These are phyloP conservation scores for Callospermophilus lateralis DNA, from an alignment of 2,113 vertebrate genomes.

Conservation along the genomic window DNA sequence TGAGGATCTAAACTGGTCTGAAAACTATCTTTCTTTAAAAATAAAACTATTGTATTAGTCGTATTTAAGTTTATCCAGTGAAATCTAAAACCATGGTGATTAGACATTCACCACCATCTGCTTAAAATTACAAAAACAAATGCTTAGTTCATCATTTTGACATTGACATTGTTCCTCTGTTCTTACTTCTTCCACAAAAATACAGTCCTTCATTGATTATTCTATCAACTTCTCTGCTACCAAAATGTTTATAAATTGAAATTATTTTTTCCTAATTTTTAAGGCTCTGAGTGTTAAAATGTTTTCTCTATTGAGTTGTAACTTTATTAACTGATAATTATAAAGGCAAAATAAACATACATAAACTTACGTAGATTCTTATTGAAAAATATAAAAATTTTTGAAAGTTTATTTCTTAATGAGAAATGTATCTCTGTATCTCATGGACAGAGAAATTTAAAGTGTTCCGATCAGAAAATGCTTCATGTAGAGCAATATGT, in stretches of 20 bases:
- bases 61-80: not conserved
- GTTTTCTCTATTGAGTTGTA: constrained; percentile 23
- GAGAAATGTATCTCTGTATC: not conserved
- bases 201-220: not conserved
- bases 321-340: constrained; percentile 41
- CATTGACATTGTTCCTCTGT: not conserved
- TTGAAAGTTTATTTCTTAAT: constrained; percentile 7
- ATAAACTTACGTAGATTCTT: not conserved
- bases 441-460: not conserved
- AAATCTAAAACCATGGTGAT: not conserved
- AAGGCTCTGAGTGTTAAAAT: not conserved
- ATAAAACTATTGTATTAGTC: constrained; percentile 27
- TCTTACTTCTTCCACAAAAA: not conserved
- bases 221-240: constrained; percentile 10
- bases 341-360: constrained; percentile 1
- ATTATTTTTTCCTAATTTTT: not conserved
- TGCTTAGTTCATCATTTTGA: constrained; percentile 37
- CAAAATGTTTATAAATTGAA: constrained; percentile 3
- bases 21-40: constrained; percentile 45
- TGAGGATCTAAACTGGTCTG: not conserved
- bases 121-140: constrained; percentile 23
- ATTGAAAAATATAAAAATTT: not conserved
- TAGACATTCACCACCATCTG: not conserved
- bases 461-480: not conserved
- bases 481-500: not conserved